Evolutionary conservation across 2,113 vertebrate genomes (phyloP), one percentile per base, ranked within the genome.

Genomic region (Scomber japonicus): DNA sequence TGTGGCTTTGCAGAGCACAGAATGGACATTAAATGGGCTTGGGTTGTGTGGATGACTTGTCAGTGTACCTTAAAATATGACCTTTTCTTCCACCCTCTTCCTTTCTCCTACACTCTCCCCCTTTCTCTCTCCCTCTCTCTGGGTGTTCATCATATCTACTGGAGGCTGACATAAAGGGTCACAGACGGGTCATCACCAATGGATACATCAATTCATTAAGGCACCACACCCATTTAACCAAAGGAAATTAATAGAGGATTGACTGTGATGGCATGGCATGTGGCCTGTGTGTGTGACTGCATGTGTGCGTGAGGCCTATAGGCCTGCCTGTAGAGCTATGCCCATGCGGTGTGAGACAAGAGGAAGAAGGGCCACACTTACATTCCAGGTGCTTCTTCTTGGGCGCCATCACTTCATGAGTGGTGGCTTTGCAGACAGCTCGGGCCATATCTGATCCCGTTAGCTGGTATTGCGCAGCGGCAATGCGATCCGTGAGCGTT

Each of bases 321-420:
- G 31, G 48, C 24, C 35, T 35, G 48, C 24, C 35, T 35, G 6
- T 3, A 24, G 40, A 44, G 24, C 31, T 13, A 27, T 1, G 24
- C 35, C 11, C 19, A 1, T 84, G 74, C 45, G 57, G 50, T 2
- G 35, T 40, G 35, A 27, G 15, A 49, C 60, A 67, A 48, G 51
- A 71, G 16, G 70, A 30, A 56, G 64, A 61, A 55, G n/a, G 21
- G 87, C 87, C 85, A 19, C 81, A 95, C 97, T 98, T 96, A 98
- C 97, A 99, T 91, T 99, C 97, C 94, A 99, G 96, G 97, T 99
- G 97, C 93, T 99, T 99, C 59, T 99, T 99, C 96, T 99, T 99
- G 94, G 97, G 97, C 90, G 97, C 97, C 97, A 98, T 98, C 94
- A 99, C 97, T 93, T 99, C 97, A 82, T 99, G 97, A 90, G 97